Conservation (phyloP, 2,113 vertebrate species). For the Neomonachus schauinslandi region DNA sequence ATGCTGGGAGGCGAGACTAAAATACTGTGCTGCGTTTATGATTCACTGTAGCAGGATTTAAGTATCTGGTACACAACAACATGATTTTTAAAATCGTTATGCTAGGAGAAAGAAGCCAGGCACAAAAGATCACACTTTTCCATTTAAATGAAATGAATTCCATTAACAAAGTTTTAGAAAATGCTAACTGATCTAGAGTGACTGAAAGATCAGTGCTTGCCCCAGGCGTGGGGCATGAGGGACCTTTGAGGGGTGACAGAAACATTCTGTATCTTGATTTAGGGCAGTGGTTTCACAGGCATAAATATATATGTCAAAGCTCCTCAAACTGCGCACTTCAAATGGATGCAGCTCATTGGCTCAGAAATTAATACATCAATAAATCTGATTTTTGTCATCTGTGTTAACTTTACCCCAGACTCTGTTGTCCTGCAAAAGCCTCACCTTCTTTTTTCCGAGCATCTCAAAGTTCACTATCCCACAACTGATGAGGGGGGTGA, state of each 20-base stretch:
- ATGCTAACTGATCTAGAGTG: not conserved
- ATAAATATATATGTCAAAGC: not conserved
- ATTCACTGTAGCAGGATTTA: not conserved
- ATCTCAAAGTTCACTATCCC: not conserved
- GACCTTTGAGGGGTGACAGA: not conserved
- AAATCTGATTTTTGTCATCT: not conserved
- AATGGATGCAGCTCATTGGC: not conserved
- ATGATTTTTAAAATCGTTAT: conserved; percentile 34
- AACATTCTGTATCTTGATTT: not conserved
- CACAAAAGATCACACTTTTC: not conserved
- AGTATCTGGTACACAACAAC: not conserved
- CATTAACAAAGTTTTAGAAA: conserved; percentile 16
- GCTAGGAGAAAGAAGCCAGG: not conserved
- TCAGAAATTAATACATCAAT: conserved; percentile 35
- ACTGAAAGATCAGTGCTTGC: not conserved
- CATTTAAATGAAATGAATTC: not conserved
- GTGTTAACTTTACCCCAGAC: not conserved
- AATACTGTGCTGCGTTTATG: not conserved
- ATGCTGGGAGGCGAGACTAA: not conserved
- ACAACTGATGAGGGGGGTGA: not conserved
- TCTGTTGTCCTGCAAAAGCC: not conserved
- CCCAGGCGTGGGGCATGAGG: not conserved
- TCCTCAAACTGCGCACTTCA: not conserved
- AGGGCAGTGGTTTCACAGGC: not conserved
- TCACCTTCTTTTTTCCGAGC: not conserved